Evolutionary conservation across 1,140 invertebrate species (phyloP).

Genomic region (Meloidogyne chitwoodi): DNA sequence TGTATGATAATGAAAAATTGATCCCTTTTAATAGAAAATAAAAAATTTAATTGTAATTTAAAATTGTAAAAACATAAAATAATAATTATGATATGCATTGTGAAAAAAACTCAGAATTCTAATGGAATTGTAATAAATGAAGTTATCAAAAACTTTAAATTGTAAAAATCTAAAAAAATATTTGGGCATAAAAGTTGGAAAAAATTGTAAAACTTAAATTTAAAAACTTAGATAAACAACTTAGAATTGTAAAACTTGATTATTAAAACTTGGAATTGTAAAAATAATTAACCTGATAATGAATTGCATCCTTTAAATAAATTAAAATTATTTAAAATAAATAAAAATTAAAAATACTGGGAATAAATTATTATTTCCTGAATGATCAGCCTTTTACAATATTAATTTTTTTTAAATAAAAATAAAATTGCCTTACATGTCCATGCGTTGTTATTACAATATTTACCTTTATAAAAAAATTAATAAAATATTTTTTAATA

Average conservation of each 20-base stretch:
- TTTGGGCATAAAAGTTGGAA: no score
- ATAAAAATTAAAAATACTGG: not conserved
- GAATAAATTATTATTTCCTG: not conserved
- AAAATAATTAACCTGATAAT: constrained; percentile 40
- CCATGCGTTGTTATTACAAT: constrained; percentile 53
- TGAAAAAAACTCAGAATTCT: no score
- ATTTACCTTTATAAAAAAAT: not conserved
- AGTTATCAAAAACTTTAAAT: no score
- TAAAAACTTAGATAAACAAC: no score
- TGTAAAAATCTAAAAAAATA: no score
- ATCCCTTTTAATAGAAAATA: constrained; percentile 5
- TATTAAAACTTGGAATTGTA: no score
- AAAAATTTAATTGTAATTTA: no score
- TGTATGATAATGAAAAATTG: constrained; percentile 39
- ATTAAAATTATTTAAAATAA: constrained; percentile 9
- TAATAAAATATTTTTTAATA: not conserved
- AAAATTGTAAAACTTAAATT: no score
- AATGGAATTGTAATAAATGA: no score
- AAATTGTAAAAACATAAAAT: no score
- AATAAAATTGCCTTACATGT: constrained; percentile 51
- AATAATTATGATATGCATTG: no score
- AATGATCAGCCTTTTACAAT: not conserved
- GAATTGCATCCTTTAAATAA: constrained; percentile 52
- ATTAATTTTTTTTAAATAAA: not conserved
- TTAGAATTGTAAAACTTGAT: no score